These are phyloP conservation scores for Ceratina japonica DNA, from an alignment of 1,140 invertebrate species.

Conservation along the genomic window DNA sequence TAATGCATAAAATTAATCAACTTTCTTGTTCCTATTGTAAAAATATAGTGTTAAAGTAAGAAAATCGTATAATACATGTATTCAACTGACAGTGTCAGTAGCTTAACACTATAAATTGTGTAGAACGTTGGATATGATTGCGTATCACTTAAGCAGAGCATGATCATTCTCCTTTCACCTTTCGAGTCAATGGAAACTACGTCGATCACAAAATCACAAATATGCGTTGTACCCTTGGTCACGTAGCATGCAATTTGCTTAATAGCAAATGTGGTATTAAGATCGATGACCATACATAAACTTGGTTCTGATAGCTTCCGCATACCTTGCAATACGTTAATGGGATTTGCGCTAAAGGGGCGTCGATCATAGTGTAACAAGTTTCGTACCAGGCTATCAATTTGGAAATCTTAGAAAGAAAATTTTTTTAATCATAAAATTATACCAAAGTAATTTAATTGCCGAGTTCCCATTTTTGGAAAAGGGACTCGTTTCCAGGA, in stretches of 20 bases:
- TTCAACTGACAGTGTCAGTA: too few relatives aligned
- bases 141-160: not conserved
- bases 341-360: not conserved
- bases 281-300: slow-evolving; percentile 5
- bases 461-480: too few relatives aligned
- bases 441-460: too few relatives aligned
- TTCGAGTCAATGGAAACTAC: not conserved
- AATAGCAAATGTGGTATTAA: not conserved
- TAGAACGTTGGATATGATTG: not conserved
- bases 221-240: not conserved
- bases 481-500: too few relatives aligned
- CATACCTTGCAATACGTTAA: not conserved
- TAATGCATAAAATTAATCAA: too few relatives aligned
- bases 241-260: not conserved
- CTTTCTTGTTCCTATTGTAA: too few relatives aligned
- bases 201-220: not conserved
- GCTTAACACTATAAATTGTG: not conserved
- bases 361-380: not conserved
- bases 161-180: not conserved
- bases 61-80: too few relatives aligned
- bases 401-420: not conserved
- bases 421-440: not conserved
- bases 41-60: too few relatives aligned
- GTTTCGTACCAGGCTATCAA: too few relatives aligned
- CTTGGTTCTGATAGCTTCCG: slow-evolving; percentile 4